Conservation (phyloP, 1,140 invertebrate species). For the Ceratitis capitata region DNA sequence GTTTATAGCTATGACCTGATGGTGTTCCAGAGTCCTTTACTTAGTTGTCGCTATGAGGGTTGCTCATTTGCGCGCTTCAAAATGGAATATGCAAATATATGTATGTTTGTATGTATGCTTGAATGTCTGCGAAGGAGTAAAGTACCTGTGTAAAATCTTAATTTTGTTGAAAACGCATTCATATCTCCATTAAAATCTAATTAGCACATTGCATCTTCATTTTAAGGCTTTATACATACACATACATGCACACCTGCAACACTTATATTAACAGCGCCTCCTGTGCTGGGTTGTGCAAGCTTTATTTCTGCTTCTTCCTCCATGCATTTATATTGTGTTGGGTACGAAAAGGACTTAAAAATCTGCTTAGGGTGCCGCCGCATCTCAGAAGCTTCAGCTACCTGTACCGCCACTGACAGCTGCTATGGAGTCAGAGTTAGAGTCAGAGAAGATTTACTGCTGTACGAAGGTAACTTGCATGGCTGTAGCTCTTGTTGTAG, state of each 20-base stretch:
- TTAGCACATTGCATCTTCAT: slow-evolving; percentile 35
- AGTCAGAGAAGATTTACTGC: not conserved
- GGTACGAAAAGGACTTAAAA: not conserved
- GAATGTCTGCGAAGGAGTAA: not conserved
- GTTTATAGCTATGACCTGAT: not conserved
- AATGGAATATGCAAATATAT: too few species aligned
- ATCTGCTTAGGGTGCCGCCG: not conserved
- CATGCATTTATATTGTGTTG: not conserved
- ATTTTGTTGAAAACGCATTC: slow-evolving; percentile 22
- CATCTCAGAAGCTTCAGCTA: not conserved
- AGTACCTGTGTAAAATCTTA: slow-evolving; percentile 30
- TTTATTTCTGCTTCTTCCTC: not conserved
- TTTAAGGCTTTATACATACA: not conserved
- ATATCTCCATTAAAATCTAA: slow-evolving; percentile 34
- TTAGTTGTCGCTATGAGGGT: not conserved
- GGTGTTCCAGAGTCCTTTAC: not conserved
- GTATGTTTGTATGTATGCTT: too few species aligned
- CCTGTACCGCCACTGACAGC: not conserved
- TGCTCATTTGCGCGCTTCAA: not conserved
- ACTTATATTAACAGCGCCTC: not conserved
- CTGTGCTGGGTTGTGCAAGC: not conserved
- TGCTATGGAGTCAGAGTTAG: not conserved
- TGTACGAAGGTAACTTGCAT: not conserved
- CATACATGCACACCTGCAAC: not conserved
- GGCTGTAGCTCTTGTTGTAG: not conserved